Evolutionary conservation across 2,888 invertebrate genomes (phyloP).

Genomic region (Metacarcinus magister): DNA sequence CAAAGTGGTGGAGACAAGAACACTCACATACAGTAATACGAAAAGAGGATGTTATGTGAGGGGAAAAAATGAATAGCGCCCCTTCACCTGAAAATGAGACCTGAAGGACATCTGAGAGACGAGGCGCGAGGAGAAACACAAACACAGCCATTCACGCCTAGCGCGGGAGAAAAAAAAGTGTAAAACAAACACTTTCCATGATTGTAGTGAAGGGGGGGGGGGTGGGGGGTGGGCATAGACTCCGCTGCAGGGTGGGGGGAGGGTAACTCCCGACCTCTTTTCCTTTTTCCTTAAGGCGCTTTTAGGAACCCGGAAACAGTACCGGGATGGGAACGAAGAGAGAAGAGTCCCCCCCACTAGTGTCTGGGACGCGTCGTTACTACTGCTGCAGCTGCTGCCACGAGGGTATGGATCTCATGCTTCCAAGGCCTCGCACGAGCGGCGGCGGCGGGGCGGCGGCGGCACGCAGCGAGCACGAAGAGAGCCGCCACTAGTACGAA

Average conservation of each 20-base stretch:
- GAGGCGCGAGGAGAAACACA: neutral
- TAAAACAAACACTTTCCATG: neutral
- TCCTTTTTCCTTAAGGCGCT: constrained; percentile 16
- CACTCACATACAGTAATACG: neutral
- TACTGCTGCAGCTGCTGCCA: constrained; percentile 17
- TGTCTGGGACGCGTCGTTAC: neutral
- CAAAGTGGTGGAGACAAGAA: neutral
- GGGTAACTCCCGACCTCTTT: neutral
- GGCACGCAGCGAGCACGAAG: constrained; percentile 60
- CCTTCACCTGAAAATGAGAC: constrained; percentile 57
- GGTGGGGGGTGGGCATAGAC: neutral
- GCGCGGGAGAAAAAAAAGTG: neutral
- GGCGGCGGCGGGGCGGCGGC: neutral
- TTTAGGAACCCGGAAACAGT: constrained; percentile 50
- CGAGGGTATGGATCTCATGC: constrained; percentile 66
- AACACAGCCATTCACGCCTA: constrained; percentile 59
- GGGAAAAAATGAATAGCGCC: constrained; percentile 20
- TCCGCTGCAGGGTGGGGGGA: neutral
- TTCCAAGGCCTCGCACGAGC: constrained; percentile 1
- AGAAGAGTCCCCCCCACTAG: constrained; percentile 50
- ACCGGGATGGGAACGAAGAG: constrained; percentile 62
- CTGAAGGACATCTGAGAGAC: constrained; percentile 61
- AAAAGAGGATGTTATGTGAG: neutral
- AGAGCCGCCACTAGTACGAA: constrained; percentile 68
- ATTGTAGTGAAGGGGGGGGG: neutral